phyloP scores from a whole-genome alignment of 2,888 invertebrate genomes.

The Eupsilia transversa region DNA sequence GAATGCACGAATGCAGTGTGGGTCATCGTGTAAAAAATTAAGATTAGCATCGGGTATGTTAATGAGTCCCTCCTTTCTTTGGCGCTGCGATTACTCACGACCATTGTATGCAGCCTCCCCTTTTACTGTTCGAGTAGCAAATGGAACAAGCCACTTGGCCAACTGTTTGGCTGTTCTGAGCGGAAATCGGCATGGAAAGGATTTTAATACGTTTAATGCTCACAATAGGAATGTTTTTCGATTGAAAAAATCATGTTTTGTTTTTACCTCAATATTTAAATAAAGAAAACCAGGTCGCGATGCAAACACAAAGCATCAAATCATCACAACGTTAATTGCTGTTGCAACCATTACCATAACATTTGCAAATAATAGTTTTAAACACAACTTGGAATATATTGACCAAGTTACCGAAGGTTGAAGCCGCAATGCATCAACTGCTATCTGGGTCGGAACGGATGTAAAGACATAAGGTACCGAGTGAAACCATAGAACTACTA shows the following conservation, averaged over 20 bases:
- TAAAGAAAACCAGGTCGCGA: slow-evolving; percentile 15
- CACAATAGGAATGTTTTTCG: background rate
- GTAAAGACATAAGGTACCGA: slow-evolving; percentile 70
- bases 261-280: slow-evolving; percentile 7
- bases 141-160: slow-evolving; percentile 22
- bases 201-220: slow-evolving; percentile 5
- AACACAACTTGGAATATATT: slow-evolving; percentile 53
- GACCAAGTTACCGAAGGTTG: slow-evolving; percentile 74
- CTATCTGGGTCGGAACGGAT: slow-evolving; percentile 75
- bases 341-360: slow-evolving; percentile 29
- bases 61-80: slow-evolving; percentile 39
- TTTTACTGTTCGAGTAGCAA: slow-evolving; percentile 31
- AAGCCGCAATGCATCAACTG: slow-evolving; percentile 71
- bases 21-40: slow-evolving; percentile 44
- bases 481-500: slow-evolving; percentile 76
- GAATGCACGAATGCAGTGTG: slow-evolving; percentile 35
- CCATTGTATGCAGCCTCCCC: slow-evolving; percentile 47
- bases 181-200: background rate
- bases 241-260: background rate
- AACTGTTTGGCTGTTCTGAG: slow-evolving; percentile 11
- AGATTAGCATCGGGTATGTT: slow-evolving; percentile 41
- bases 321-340: slow-evolving; percentile 26
- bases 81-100: slow-evolving; percentile 44
- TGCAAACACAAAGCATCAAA: slow-evolving; percentile 5
- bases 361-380: slow-evolving; percentile 53